Conservation (phyloP, 2,888 invertebrate genomes). For the Aporophyla lueneburgensis region DNA sequence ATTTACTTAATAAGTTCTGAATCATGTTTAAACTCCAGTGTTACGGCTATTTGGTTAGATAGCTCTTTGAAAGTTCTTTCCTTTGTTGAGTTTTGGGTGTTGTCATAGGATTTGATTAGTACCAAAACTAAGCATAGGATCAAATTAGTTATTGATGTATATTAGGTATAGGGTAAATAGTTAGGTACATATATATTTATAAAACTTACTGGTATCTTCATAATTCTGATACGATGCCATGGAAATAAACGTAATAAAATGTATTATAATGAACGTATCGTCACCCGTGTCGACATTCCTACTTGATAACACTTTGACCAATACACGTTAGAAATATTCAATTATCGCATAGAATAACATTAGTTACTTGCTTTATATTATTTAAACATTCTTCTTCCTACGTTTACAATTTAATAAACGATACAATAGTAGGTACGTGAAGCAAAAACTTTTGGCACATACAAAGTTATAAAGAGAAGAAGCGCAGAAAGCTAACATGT, state of each 20-base stretch:
- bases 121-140: not conserved
- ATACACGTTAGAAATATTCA: constrained; percentile 6
- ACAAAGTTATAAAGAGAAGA: no score
- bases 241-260: not conserved
- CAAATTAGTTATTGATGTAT: not conserved
- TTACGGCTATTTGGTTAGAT: not conserved
- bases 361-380: not conserved
- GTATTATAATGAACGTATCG: not conserved
- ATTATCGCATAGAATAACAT: not conserved
- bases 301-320: constrained; percentile 15
- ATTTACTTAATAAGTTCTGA: not conserved
- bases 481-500: no score
- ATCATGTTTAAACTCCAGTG: not conserved
- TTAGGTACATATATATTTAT: not conserved
- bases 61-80: not conserved
- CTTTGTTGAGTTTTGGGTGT: not conserved
- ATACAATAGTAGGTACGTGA: no score
- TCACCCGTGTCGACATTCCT: not conserved
- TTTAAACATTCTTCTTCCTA: not conserved
- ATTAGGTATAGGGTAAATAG: not conserved
- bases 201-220: not conserved
- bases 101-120: no score
- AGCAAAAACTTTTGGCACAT: no score
- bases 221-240: not conserved
- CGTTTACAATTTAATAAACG: not conserved